Base-by-base conservation (phyloP, 1,140 invertebrate species). In the Macrosteles quadrilineatus region DNA sequence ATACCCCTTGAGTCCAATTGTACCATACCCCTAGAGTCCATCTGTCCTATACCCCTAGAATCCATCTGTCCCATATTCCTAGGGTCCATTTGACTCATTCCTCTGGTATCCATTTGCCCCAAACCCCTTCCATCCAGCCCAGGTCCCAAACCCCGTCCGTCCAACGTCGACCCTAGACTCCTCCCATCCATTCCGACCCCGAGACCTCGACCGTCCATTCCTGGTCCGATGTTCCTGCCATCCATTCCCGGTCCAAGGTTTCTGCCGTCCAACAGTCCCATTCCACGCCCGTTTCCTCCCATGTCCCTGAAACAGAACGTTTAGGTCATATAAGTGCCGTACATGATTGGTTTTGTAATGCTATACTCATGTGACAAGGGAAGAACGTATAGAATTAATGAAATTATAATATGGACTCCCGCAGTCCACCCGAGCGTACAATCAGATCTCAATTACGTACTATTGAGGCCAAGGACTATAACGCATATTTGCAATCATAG, bases 221-320 rank as follows among this genome's bases (percentile, higher is more conserved):
- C 17, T 9, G 36, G 17, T 43, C 36, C 36, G 9, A 43, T 9
- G 17, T 43, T 43, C 36, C 36, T 43, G 9, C 36, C 36, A 43
- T 43, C 47, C 47, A 53, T 53, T 19, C 47, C 47, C 6, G 47
- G 47, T 17, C 47, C 47, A 6, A 53, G 21, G 21, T 21, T 21
- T 53, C 47, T 6, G 19, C 6, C 19, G 47, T 53, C 47, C 47
- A 53, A 14, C 55, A 59, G 12, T 9, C 23, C 21, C 21, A 59
- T 59, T 27, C 55, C 55, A 11, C 23, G 55, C 4, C 25, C 23
- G 27, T 12, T 29, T 59, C 55, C 55, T 4, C 21, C 14, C 27
- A 59, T 25, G 25, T 59, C 55, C 55, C 55, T 59, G 25, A 59
- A 59, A 59, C 55, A 59, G n/a, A 36, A 36, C 14, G 14, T 36